phyloP scores from a whole-genome alignment of 2,113 vertebrate species.

The Phyllopteryx taeniolatus region DNA sequence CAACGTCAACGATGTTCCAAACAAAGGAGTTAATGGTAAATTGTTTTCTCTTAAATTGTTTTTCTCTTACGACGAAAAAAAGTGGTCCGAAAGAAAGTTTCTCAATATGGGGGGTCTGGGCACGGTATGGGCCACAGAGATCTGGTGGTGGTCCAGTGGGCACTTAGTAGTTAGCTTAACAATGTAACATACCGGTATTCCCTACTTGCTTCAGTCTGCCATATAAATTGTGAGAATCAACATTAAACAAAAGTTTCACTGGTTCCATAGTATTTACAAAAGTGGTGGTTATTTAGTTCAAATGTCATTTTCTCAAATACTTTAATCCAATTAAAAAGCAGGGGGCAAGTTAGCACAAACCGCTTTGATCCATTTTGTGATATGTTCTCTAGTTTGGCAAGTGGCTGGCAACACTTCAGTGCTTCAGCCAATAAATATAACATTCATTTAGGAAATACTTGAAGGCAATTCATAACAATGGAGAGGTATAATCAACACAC shows the following conservation, averaged over 20 bases:
- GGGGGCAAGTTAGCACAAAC: not conserved
- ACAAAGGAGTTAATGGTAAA: constrained; percentile 85
- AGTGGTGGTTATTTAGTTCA: not conserved
- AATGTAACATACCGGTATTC: not conserved
- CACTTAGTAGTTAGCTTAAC: not conserved
- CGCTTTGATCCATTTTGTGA: constrained; percentile 9
- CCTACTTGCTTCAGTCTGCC: not conserved
- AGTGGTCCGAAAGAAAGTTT: not conserved
- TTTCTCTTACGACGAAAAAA: not conserved
- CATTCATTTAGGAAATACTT: constrained; percentile 68
- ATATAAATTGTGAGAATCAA: not conserved
- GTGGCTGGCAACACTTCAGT: constrained; percentile 25
- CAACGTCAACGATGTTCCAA: constrained; percentile 86
- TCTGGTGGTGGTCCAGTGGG: not conserved
- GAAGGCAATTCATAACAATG: constrained; percentile 67
- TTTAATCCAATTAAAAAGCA: constrained; percentile 1
- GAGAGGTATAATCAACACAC: constrained; percentile 60
- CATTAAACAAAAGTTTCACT: no score
- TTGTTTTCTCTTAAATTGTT: not conserved
- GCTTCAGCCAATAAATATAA: constrained; percentile 43
- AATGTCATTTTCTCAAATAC: not conserved
- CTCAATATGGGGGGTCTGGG: not conserved
- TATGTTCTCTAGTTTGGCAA: constrained; percentile 9
- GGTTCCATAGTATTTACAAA: not conserved
- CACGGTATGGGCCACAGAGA: not conserved